Conservation (phyloP, 2,113 vertebrate genomes). For the Rhinolophus sinicus region DNA sequence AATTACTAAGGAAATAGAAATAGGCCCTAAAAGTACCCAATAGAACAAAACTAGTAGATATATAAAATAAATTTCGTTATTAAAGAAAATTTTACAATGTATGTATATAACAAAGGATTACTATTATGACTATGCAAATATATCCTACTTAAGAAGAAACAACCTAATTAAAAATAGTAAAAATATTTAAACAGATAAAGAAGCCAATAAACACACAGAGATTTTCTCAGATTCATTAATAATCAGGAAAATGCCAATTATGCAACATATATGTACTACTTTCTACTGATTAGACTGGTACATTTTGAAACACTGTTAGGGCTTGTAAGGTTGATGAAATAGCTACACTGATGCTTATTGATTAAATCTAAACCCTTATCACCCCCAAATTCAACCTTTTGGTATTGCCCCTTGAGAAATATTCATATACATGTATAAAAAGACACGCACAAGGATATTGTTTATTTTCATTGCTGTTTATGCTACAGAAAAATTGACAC, state of each 20-base stretch:
- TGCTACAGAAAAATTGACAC: not conserved
- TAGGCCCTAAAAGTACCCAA: not conserved
- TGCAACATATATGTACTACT: not conserved
- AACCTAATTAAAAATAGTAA: not conserved
- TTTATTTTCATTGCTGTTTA: conserved; percentile 13
- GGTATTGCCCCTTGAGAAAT: not conserved
- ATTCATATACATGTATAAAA: not conserved
- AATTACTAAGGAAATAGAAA: not conserved
- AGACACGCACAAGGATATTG: not conserved
- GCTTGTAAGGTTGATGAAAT: not conserved
- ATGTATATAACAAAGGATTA: not conserved
- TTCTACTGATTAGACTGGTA: not conserved
- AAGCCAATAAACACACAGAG: not conserved
- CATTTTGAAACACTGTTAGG: not conserved
- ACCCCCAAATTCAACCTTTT: conserved; percentile 3
- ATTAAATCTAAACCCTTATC: conserved; percentile 2
- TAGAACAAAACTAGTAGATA: not conserved
- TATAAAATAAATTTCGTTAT: not conserved
- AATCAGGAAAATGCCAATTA: not conserved
- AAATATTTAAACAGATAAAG: not conserved
- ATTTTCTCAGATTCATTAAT: conserved; percentile 5
- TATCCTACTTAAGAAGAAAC: not conserved
- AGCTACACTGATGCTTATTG: not conserved
- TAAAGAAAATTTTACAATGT: not conserved
- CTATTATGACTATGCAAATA: not conserved